A percentile compares a stretch with the other conserved stretches of the same genome.
Conservation (phyloP, 2,797 vertebrate species). For the Xyrichtys novacula region DNA sequence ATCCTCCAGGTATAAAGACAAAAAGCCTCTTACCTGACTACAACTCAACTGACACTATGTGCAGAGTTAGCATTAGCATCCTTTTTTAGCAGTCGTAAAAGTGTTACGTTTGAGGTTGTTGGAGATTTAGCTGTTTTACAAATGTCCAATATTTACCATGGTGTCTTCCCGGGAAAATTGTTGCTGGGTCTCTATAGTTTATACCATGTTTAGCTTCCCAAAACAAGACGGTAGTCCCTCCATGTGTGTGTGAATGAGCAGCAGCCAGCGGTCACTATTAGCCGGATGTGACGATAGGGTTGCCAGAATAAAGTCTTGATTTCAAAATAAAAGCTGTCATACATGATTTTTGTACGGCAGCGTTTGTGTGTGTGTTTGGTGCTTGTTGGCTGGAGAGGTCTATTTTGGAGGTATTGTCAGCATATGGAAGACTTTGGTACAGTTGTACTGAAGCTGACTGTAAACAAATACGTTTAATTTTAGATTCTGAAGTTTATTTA, state of each 20-base stretch:
- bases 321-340: slow-evolving; percentile 52
- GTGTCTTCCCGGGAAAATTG: neutral
- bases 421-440: too few relatives aligned
- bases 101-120: neutral
- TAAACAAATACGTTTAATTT: too few relatives aligned
- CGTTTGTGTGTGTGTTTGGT: too few relatives aligned
- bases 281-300: slow-evolving; percentile 46
- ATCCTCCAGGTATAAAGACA: neutral
- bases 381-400: too few relatives aligned
- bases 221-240: neutral
- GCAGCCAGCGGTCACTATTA: neutral
- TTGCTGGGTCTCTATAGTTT: neutral
- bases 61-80: slow-evolving; percentile 40
- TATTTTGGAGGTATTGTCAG: too few relatives aligned
- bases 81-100: slow-evolving; percentile 45
- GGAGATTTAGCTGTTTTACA: neutral
- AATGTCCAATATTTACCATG: slow-evolving; percentile 64
- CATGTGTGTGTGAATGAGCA: slow-evolving; percentile 24
- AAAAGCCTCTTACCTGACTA: neutral
- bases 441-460: too few relatives aligned
- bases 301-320: accelerated
- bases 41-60: neutral
- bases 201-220: slow-evolving; percentile 22
- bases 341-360: too few relatives aligned
- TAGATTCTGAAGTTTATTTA: too few relatives aligned